A percentile compares a stretch with the other conserved stretches of the same genome.
phyloP scores from a whole-genome alignment of 2,113 vertebrate genomes.

The Solea senegalensis region DNA sequence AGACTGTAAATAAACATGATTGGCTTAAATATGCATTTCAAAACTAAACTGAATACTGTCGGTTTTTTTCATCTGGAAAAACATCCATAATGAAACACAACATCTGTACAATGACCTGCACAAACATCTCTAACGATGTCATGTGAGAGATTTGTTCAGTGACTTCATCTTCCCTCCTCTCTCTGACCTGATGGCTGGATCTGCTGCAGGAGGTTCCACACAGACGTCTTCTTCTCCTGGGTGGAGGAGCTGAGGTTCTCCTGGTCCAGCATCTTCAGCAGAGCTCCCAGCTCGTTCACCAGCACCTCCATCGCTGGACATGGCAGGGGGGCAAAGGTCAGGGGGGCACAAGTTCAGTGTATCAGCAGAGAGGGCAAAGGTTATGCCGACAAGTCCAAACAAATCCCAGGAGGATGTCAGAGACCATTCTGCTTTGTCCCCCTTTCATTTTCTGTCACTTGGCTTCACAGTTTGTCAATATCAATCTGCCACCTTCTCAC shows the following conservation, averaged over 20 bases:
- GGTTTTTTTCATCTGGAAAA: too few relatives aligned
- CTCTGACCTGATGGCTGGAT: conserved; percentile 90
- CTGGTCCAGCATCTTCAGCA: conserved; percentile 94
- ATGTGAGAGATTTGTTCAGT: too few relatives aligned
- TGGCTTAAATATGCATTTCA: too few relatives aligned
- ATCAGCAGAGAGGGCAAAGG: conserved; percentile 56
- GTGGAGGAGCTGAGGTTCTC: conserved; percentile 92
- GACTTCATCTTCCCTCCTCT: too few relatives aligned
- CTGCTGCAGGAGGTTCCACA: conserved; percentile 91
- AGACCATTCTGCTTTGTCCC: conserved; percentile 17
- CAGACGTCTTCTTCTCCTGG: conserved; percentile 91
- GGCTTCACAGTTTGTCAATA: conserved; percentile 46
- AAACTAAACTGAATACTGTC: too few relatives aligned
- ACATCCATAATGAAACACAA: too few relatives aligned
- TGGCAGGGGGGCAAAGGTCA: conserved; percentile 49
- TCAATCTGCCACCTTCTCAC: conserved; percentile 20
- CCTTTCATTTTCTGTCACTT: conserved; percentile 50
- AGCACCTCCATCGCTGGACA: conserved; percentile 91
- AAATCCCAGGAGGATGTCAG: conserved; percentile 34
- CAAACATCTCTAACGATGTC: not conserved
- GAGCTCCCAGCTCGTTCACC: conserved; percentile 88
- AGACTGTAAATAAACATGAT: too few relatives aligned
- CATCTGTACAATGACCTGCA: not conserved
- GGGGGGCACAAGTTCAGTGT: conserved; percentile 5
- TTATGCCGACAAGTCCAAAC: conserved; percentile 63